Evolutionary conservation across 2,113 vertebrate genomes (phyloP).

Genomic region (Poicephalus meyeri): DNA sequence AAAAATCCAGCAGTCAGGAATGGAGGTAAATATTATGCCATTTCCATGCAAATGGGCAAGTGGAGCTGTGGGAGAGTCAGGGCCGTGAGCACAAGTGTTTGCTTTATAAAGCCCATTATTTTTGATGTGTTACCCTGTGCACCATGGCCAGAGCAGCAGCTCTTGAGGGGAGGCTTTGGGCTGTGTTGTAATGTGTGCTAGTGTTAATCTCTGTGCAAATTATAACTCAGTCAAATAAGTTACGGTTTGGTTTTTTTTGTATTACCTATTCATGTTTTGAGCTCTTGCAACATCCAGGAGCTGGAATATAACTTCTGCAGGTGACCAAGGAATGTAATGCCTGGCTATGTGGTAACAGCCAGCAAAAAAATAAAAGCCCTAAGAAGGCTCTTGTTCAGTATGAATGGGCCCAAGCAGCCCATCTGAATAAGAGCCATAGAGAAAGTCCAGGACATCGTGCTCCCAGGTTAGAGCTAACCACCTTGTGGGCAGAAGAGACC

Average conservation of each 20-base stretch:
- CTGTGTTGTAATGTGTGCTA: not conserved
- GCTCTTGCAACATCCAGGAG: not conserved
- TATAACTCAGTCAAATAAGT: not conserved
- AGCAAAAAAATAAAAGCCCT: not conserved
- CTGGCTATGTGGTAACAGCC: not conserved
- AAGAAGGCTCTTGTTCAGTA: slow-evolving; percentile 34
- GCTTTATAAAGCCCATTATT: not conserved
- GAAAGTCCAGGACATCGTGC: not conserved
- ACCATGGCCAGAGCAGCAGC: not conserved
- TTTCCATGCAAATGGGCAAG: not conserved
- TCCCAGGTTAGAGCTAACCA: slow-evolving; percentile 24
- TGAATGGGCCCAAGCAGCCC: slow-evolving; percentile 22
- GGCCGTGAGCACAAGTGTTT: not conserved
- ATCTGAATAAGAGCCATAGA: slow-evolving; percentile 41
- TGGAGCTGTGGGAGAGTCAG: not conserved
- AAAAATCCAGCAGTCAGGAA: not conserved
- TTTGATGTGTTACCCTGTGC: not conserved
- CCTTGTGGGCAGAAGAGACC: not conserved
- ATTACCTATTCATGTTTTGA: not conserved
- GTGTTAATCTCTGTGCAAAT: not conserved
- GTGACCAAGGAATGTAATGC: not conserved
- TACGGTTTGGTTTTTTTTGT: not conserved
- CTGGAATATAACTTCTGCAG: not conserved
- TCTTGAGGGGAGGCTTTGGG: not conserved
- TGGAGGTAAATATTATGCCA: not conserved